A percentile compares a stretch with the other conserved stretches of the same genome.
Evolutionary conservation across 30 jellyfish, hydroid and myxozoan species (phyloP).

Genomic region (Aurelia aurita): DNA sequence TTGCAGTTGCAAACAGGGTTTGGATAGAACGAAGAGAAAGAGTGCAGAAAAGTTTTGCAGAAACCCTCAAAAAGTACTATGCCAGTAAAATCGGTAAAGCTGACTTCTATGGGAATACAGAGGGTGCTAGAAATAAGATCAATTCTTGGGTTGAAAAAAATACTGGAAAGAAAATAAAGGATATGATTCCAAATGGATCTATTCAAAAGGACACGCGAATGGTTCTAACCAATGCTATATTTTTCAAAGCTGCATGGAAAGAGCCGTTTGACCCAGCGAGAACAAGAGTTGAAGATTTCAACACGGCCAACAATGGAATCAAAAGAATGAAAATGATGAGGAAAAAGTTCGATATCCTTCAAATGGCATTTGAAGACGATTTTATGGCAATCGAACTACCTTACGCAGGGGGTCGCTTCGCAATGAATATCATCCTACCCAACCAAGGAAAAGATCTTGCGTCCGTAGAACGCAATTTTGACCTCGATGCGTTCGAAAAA

Average conservation of each 20-base stretch:
- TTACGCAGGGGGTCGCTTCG: conserved; percentile 60
- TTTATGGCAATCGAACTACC: conserved; percentile 76
- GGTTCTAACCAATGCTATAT: conserved; percentile 79
- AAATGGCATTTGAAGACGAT: not conserved
- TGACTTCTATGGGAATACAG: conserved; percentile 51
- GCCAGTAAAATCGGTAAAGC: conserved; percentile 43
- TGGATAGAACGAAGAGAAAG: conserved; percentile 65
- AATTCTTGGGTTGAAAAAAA: conserved; percentile 71
- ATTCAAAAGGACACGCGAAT: conserved; percentile 50
- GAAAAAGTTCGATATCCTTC: conserved; percentile 5
- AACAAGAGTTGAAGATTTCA: conserved; percentile 39
- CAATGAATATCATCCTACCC: conserved; percentile 87
- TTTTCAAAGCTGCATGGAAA: conserved; percentile 86
- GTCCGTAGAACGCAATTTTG: conserved; percentile 23
- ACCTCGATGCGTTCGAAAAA: not conserved
- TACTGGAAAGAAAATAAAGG: conserved; percentile 55
- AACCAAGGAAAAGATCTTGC: conserved; percentile 30
- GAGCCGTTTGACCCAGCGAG: conserved; percentile 53
- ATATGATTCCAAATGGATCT: conserved; percentile 32
- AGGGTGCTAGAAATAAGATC: conserved; percentile 40
- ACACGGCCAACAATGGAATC: conserved; percentile 18
- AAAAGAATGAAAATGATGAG: conserved; percentile 72
- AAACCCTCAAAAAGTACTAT: conserved; percentile 23
- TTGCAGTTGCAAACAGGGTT: conserved; percentile 63
- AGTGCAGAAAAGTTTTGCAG: conserved; percentile 6